Evolutionary conservation across 2,888 invertebrate species (phyloP), one percentile per base, ranked within the genome.

Genomic region (Cataglyphis cursor): DNA sequence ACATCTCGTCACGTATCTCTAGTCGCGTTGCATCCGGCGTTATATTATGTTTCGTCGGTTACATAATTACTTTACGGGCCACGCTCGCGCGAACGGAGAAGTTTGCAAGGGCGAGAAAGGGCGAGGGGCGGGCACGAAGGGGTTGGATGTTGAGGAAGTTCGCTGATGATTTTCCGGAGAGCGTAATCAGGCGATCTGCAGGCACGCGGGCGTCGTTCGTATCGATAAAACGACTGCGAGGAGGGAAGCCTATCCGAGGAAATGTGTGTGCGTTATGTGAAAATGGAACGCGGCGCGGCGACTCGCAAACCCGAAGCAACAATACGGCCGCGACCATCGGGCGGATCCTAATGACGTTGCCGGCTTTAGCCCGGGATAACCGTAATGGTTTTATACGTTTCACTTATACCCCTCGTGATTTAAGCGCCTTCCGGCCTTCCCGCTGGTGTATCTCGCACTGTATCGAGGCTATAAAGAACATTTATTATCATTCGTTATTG

Each of bases 371-470:
- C 73, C 75, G 83, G 90, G 92, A 92, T 92, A 92, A 92, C 90
- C 89, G 82, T 92, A 91, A 92, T 92, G 92, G 90, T 92, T 92
- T 92, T 92, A 92, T 91, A 91, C 90, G 90, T 92, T 92, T 92
- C 90, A 92, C 92, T 92, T 92, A 92, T 89, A 88, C 89, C 82
- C 85, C 66, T 75, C 82, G 61, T 87, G 90, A 90, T 89, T 90
- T 90, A 87, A 84, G 81, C 73, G 66, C 54, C 31, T 64, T 74
- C 68, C 66, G 31, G 35, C 35, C 35, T 35, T 80, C 31, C 68
- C n/a, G 35, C 38, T 31, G 41, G 31, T 51, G 31, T 51, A 24
- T 21, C 31, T 54, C 83, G 41, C 51, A 18, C 28, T 48, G 15
- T 54, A 68, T 78, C 76, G n/a, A 57, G 44, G 59, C 44, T 12